A percentile compares a stretch with the other conserved stretches of the same genome.
These are phyloP conservation scores for Thaumetopoea pityocampa DNA, from an alignment of 1,140 invertebrate genomes.

Conservation along the genomic window DNA sequence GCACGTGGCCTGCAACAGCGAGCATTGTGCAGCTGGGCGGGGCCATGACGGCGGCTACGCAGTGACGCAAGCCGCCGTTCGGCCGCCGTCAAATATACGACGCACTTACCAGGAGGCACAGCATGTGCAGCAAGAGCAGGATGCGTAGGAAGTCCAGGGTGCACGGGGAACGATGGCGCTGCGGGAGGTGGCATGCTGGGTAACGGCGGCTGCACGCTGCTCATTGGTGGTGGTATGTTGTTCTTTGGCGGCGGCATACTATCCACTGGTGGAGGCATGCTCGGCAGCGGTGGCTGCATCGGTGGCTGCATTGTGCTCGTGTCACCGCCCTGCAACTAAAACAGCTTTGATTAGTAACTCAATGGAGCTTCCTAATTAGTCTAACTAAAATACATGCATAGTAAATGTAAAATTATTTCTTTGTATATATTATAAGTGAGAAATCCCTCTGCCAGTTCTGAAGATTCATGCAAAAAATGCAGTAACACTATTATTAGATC, in stretches of 20 bases:
- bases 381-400: too few species aligned
- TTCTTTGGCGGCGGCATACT: slow-evolving; percentile 4
- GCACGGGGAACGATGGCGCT: background rate
- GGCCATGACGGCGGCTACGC: slow-evolving; percentile 18
- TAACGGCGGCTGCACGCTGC: slow-evolving; percentile 9
- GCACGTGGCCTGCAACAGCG: slow-evolving; percentile 41
- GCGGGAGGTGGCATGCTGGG: slow-evolving; percentile 1
- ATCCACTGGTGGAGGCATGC: background rate
- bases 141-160: slow-evolving; percentile 2
- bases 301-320: slow-evolving; percentile 4
- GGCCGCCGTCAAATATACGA: too few species aligned
- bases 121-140: slow-evolving; percentile 4
- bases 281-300: slow-evolving; percentile 17
- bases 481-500: too few species aligned
- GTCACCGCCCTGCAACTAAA: slow-evolving; percentile 36
- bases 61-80: slow-evolving; percentile 1
- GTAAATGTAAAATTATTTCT: too few species aligned
- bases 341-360: background rate
- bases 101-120: background rate
- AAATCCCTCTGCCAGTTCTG: too few species aligned
- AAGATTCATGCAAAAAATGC: too few species aligned
- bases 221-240: background rate
- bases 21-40: slow-evolving; percentile 33
- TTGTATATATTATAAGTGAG: too few species aligned
- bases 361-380: too few species aligned